Conservation (phyloP, 2,797 vertebrate species). For the Ciconia nigra region DNA sequence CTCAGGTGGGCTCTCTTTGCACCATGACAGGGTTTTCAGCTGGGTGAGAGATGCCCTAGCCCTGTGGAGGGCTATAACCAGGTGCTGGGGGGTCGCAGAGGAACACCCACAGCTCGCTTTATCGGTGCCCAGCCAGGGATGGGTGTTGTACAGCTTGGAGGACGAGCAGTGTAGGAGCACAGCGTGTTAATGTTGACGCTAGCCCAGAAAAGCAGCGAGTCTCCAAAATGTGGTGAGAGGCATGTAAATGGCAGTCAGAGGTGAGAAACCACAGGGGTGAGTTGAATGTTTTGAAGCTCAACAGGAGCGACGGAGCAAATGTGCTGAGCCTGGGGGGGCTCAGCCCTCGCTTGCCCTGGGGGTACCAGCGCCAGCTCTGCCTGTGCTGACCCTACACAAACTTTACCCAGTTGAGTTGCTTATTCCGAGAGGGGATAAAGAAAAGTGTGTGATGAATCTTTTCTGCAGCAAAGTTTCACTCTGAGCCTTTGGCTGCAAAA, state of each 20-base stretch:
- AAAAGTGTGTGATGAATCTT: background rate
- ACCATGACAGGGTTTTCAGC: background rate
- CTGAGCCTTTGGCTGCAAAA: background rate
- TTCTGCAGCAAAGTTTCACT: background rate
- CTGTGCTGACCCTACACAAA: background rate
- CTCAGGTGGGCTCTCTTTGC: background rate
- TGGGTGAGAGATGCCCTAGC: background rate
- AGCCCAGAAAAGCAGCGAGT: background rate
- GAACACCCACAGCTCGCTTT: background rate
- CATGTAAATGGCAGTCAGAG: background rate
- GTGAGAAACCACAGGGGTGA: background rate
- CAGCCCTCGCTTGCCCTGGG: fast-evolving
- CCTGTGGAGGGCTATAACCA: fast-evolving
- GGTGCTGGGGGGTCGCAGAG: background rate
- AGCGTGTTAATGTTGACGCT: fast-evolving
- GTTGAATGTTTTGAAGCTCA: background rate
- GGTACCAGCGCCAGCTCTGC: background rate
- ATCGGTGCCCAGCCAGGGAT: fast-evolving
- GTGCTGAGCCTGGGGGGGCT: background rate
- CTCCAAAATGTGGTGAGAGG: background rate
- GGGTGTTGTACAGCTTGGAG: background rate
- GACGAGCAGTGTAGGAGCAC: fast-evolving
- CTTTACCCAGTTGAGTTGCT: background rate
- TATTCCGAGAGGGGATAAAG: background rate
- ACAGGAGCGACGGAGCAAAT: background rate